A percentile compares a stretch with the other conserved stretches of the same genome.
phyloP scores from a whole-genome alignment of 2,797 vertebrate genomes.

The Cephalopachus bancanus region DNA sequence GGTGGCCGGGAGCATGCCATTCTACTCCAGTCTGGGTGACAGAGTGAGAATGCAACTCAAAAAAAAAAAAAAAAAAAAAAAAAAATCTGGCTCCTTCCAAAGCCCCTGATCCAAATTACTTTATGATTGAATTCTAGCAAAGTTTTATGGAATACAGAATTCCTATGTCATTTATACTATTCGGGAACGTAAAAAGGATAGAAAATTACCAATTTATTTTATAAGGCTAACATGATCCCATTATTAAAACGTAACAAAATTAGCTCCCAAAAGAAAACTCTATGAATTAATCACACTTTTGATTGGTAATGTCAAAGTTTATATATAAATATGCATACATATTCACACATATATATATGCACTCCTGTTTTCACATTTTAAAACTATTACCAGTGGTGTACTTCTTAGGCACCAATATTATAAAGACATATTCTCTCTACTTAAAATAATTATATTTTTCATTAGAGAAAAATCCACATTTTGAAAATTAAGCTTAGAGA shows the following conservation, averaged over 20 bases:
- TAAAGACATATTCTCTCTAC: too few species aligned
- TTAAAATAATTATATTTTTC: too few species aligned
- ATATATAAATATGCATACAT: neutral
- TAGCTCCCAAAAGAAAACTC: neutral
- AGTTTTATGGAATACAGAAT: neutral
- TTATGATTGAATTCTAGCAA: neutral
- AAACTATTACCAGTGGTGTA: neutral
- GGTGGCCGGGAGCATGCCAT: too few species aligned
- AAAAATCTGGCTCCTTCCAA: neutral
- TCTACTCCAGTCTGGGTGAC: too few species aligned
- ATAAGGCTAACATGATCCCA: neutral
- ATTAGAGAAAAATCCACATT: too few species aligned
- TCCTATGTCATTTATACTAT: neutral
- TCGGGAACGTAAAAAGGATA: neutral
- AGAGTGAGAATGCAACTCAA: too few species aligned
- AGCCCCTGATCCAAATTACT: neutral
- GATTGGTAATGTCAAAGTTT: neutral
- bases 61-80: too few species aligned
- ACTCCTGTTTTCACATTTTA: neutral
- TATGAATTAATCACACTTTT: neutral
- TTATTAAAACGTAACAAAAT: neutral
- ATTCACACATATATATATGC: neutral
- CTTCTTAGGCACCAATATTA: neutral
- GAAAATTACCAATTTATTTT: neutral
- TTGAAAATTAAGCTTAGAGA: too few species aligned